These are phyloP conservation scores for Heliconius aoede DNA, from an alignment of 2,888 invertebrate species.

Conservation along the genomic window DNA sequence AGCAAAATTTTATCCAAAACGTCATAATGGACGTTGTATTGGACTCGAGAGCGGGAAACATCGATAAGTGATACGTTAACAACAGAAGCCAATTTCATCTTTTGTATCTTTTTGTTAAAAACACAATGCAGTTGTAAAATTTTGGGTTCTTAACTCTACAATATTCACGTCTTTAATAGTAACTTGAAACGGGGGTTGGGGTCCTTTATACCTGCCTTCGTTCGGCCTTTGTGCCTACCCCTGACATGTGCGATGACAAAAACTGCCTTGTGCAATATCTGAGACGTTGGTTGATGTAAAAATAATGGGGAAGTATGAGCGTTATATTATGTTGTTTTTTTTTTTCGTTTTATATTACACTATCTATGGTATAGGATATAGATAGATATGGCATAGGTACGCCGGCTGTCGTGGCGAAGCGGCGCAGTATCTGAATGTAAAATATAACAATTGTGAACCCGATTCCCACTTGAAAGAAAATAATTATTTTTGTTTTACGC, in stretches of 20 bases:
- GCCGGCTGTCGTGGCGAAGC: background rate
- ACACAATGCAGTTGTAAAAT: slow-evolving; percentile 83
- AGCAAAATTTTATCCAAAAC: slow-evolving; percentile 59
- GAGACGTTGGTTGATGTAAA: slow-evolving; percentile 71
- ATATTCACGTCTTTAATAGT: slow-evolving; percentile 81
- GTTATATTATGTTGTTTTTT: slow-evolving; percentile 59
- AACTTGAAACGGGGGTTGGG: slow-evolving; percentile 76
- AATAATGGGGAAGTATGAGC: slow-evolving; percentile 71
- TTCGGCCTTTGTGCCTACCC: slow-evolving; percentile 69
- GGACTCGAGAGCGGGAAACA: slow-evolving; percentile 78
- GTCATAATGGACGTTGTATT: slow-evolving; percentile 74
- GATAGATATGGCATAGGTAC: background rate
- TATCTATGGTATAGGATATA: background rate
- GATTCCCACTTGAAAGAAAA: background rate
- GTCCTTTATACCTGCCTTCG: slow-evolving; percentile 78
- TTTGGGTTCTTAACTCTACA: slow-evolving; percentile 82
- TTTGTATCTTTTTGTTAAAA: slow-evolving; percentile 71
- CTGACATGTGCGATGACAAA: slow-evolving; percentile 80
- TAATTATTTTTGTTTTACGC: background rate
- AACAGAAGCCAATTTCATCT: slow-evolving; percentile 81
- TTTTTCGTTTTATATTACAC: slow-evolving; percentile 48
- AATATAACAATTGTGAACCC: background rate
- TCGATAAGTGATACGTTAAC: slow-evolving; percentile 80
- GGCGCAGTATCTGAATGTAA: background rate
- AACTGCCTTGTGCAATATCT: slow-evolving; percentile 79